Evolutionary conservation across 1,140 invertebrate genomes (phyloP), one percentile per base, ranked within the genome.

Genomic region (Scaptomyza montana): DNA sequence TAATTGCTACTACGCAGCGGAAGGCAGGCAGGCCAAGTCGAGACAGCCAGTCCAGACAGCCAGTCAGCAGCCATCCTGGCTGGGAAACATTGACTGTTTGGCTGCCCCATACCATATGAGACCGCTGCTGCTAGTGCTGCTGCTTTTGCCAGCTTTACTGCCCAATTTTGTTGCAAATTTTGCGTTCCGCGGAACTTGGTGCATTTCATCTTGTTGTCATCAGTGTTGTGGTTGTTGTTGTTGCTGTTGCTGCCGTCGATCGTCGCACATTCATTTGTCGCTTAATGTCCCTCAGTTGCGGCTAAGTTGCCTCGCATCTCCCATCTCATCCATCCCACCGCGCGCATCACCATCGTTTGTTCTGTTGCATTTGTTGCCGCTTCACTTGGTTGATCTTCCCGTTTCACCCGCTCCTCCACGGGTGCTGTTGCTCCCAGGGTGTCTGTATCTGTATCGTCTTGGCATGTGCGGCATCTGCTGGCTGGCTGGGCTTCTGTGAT

Each of bases 121-220:
- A 25, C 1, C 21, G 21, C 21, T 25, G 21, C 21, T 59, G 56
- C 59, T 53, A 16, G 16, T 16, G 0, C 16, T 67, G 60, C 62
- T 59, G 56, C 59, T 53, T 49, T 65, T 78, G 63, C 62, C 70
- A 39, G 81, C 75, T 87, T 86, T 86, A 87, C 82, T 86, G 82
- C 82, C 82, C 82, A 86, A 86, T 86, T 86, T 86, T 86, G 82
- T 86, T 87, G 82, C 82, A 87, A 86, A 86, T 86, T 85, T 81
- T 86, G 70, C 82, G 84, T 86, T 86, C 82, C 82, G 82, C 82
- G 82, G 82, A 86, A 86, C 82, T 86, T 87, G 82, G 66, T 86
- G 82, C 82, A 86, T 86, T 86, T 87, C 82, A 86, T 78, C 82
- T 87, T 84, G 82, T 86, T 76, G 80, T 71, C 78, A 74, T 64